A percentile compares a stretch with the other conserved stretches of the same genome.
phyloP scores from a whole-genome alignment of 1,140 invertebrate genomes.

The Drosophila eugracilis region DNA sequence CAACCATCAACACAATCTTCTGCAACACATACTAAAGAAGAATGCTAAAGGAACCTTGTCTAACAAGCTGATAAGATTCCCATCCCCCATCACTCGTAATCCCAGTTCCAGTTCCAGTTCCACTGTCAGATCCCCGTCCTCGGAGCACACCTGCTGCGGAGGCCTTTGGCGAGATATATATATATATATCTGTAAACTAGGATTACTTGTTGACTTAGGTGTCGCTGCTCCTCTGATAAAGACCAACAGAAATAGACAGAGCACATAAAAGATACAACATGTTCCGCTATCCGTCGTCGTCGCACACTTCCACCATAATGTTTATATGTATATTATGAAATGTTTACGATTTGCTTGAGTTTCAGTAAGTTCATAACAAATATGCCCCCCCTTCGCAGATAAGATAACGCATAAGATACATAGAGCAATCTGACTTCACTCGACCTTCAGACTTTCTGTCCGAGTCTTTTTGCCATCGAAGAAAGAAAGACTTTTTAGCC shows the following conservation, averaged over 20 bases:
- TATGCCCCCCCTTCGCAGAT: constrained; percentile 63
- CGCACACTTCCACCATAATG: constrained; percentile 70
- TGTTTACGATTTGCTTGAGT: constrained; percentile 82
- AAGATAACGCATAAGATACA: constrained; percentile 71
- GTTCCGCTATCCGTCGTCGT: constrained; percentile 60
- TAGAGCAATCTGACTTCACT: constrained; percentile 26
- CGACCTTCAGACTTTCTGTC: constrained; percentile 4
- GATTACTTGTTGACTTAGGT: constrained; percentile 74
- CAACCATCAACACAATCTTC: constrained; percentile 12
- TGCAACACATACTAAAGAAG: background rate
- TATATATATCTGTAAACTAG: constrained; percentile 65
- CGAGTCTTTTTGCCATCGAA: constrained; percentile 19
- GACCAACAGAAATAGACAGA: constrained; percentile 63
- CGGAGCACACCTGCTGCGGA: constrained; percentile 19
- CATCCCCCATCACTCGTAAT: background rate
- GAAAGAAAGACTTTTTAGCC: constrained; percentile 45
- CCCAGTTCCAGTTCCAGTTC: constrained; percentile 13
- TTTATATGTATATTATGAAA: constrained; percentile 78
- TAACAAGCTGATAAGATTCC: constrained; percentile 52
- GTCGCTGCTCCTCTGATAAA: constrained; percentile 57
- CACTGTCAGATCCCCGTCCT: constrained; percentile 15
- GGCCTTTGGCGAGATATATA: constrained; percentile 36
- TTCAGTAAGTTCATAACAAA: constrained; percentile 81
- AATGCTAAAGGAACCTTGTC: constrained; percentile 35
- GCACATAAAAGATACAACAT: constrained; percentile 68